Evolutionary conservation across 92 coral and sea anemone genomes (phyloP), one percentile per base, ranked within the genome.

Genomic region (Ricordea florida): DNA sequence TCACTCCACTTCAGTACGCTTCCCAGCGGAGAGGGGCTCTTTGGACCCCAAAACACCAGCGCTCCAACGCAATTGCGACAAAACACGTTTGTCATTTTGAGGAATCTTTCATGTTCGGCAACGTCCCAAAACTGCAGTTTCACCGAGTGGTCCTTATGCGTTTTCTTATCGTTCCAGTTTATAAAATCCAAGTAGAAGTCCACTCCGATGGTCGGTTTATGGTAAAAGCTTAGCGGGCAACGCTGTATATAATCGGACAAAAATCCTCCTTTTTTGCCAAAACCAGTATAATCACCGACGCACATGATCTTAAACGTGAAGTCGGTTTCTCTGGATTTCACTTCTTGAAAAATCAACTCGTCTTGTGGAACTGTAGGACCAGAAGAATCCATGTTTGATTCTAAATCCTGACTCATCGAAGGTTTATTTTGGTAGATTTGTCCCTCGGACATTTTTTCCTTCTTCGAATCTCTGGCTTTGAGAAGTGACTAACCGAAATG

Each of bases 61-160:
- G 97, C 89, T 1, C 97, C 97, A 14, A 87, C 81, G n/a, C 93
- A 91, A 34, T 85, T 91, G 30, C 93, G 90, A 62, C 97, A 91
- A 32, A 87, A 91, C 28, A 91, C 87, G 16, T 44, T 68, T 5
- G 97, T 91, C 97, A 91, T 91, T 51, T 91, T 91, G 15, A 91
- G 82, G 83, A 91, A 91, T 10, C 97, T 78, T 27, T 91, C 97
- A 44, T 91, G 97, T 43, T 91, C 97, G 43, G 97, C 97, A 14
- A 91, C 89, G 72, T 91, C 97, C 97, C 97, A 91, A 69, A 91
- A 91, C 67, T 91, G 97, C 24, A 91, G 84, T 45, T 91, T 91
- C 31, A 91, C 97, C 6, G 82, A 68, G 18, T 47, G 50, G 31
- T 83, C 90, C 42, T 74, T 79, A 31, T 79, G 83, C 56, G 72